Evolutionary conservation across 2,888 invertebrate genomes (phyloP).

Genomic region (Lathronympha strigana): DNA sequence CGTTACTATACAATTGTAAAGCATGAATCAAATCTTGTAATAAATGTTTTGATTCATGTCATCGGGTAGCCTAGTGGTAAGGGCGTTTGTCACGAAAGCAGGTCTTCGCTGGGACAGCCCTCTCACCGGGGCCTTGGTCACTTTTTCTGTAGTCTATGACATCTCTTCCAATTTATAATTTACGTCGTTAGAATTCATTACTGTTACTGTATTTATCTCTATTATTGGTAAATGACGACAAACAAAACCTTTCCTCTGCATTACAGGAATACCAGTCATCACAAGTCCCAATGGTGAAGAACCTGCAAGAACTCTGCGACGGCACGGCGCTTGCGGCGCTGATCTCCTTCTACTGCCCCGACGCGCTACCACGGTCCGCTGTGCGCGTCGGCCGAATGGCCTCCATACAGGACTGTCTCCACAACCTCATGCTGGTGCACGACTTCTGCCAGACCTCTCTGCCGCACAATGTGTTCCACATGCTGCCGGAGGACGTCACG

Average conservation of each 20-base stretch:
- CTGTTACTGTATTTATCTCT: too few relatives aligned
- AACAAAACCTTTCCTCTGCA: background rate
- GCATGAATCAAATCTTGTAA: too few relatives aligned
- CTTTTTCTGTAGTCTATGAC: too few relatives aligned
- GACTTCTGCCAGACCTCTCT: conserved; percentile 93
- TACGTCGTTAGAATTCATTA: too few relatives aligned
- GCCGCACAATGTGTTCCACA: conserved; percentile 95
- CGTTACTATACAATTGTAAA: too few relatives aligned
- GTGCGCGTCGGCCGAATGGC: conserved; percentile 85
- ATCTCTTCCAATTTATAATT: too few relatives aligned
- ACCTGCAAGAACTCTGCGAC: conserved; percentile 94
- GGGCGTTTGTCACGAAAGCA: too few relatives aligned
- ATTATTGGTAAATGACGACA: too few relatives aligned
- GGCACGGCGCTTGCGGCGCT: conserved; percentile 95
- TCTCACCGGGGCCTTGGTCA: too few relatives aligned
- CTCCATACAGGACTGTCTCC: conserved; percentile 94
- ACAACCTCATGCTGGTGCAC: conserved; percentile 94
- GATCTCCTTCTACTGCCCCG: conserved; percentile 93
- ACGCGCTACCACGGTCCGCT: conserved; percentile 80
- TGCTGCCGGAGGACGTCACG: conserved; percentile 97
- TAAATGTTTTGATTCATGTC: too few relatives aligned
- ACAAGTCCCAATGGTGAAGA: conserved; percentile 89
- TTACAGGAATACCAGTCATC: conserved; percentile 83
- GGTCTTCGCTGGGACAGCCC: too few relatives aligned
- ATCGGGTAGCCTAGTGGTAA: too few relatives aligned